Evolutionary conservation across 2,888 invertebrate genomes (phyloP).

Genomic region (Carterocephalus palaemon): DNA sequence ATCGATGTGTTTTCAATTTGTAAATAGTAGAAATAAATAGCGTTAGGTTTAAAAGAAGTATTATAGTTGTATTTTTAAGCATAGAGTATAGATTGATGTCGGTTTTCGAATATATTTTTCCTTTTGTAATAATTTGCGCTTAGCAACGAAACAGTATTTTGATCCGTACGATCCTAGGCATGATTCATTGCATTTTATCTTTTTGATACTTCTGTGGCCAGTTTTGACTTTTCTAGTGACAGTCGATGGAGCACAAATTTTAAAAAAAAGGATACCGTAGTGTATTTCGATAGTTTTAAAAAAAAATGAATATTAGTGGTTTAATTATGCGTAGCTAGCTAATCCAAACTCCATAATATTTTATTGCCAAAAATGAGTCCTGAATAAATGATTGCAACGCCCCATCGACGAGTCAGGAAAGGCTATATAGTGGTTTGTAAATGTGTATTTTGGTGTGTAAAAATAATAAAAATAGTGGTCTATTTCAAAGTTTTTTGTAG

Average conservation of each 20-base stretch:
- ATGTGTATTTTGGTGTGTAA: slow-evolving; percentile 53
- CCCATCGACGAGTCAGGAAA: background rate
- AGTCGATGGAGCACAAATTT: slow-evolving; percentile 1
- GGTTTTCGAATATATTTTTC: slow-evolving; percentile 61
- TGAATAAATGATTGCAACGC: too few species aligned
- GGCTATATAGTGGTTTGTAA: slow-evolving; percentile 47
- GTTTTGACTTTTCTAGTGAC: slow-evolving; percentile 40
- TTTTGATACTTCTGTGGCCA: slow-evolving; percentile 47
- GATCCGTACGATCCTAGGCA: slow-evolving; percentile 25
- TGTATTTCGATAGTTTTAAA: background rate
- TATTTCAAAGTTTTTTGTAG: slow-evolving; percentile 17
- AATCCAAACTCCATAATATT: too few species aligned
- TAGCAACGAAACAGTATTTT: slow-evolving; percentile 74
- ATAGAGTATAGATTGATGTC: slow-evolving; percentile 53
- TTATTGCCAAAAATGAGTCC: too few species aligned
- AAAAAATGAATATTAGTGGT: too few species aligned
- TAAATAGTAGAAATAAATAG: slow-evolving; percentile 59
- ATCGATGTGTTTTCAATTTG: slow-evolving; percentile 39
- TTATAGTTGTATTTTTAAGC: slow-evolving; percentile 66
- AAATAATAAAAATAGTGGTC: slow-evolving; percentile 36
- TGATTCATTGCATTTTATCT: slow-evolving; percentile 30
- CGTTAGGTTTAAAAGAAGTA: slow-evolving; percentile 46
- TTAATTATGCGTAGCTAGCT: too few species aligned
- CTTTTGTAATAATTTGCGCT: slow-evolving; percentile 63
- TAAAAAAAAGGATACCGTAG: too few species aligned